These are phyloP conservation scores for Poliocrania exsul DNA, from an alignment of 2,797 vertebrate genomes.

Conservation along the genomic window DNA sequence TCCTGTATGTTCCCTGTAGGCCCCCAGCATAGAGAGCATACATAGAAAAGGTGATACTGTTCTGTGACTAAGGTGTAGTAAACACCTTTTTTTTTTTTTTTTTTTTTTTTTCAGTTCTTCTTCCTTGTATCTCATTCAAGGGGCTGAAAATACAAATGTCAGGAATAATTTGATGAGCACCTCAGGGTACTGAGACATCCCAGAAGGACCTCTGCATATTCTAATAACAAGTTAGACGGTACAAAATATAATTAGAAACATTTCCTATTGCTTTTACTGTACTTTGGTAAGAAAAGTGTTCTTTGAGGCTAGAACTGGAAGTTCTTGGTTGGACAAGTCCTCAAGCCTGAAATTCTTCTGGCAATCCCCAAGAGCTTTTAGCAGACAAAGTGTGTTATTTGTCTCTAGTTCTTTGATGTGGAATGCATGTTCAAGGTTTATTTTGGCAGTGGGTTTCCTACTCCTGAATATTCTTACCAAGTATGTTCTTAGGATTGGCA, in stretches of 20 bases:
- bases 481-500: background rate
- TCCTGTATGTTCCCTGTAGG: fast-evolving
- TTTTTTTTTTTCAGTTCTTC: background rate
- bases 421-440: background rate
- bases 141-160: background rate
- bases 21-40: fast-evolving
- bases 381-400: background rate
- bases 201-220: background rate
- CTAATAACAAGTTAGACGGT: background rate
- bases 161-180: background rate
- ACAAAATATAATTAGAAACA: background rate
- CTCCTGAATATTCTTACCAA: background rate
- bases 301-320: background rate
- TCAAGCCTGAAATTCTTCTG: background rate
- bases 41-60: background rate
- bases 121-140: background rate
- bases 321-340: background rate
- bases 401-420: background rate
- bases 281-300: background rate
- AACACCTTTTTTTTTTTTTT: background rate
- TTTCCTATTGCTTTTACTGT: background rate
- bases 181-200: background rate
- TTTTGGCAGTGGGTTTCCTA: background rate
- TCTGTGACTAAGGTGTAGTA: background rate
- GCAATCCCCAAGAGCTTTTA: background rate